Percentiles rank a stretch among this genome's conserved stretches.
Evolutionary conservation across 2,888 invertebrate genomes (phyloP).

Genomic region (Pseudanteris insignis): DNA sequence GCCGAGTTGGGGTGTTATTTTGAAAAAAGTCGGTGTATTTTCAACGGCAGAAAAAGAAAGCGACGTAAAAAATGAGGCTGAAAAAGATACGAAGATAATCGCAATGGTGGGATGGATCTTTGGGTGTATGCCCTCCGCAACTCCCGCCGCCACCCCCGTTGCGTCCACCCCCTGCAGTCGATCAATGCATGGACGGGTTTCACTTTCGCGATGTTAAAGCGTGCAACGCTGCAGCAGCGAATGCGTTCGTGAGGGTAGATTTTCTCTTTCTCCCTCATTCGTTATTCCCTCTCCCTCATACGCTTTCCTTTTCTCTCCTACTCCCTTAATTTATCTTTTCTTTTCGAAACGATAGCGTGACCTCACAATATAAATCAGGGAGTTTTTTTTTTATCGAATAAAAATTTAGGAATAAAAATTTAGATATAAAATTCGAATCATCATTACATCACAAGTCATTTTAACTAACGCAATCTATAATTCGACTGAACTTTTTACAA

Average conservation of each 20-base stretch:
- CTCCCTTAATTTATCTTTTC: background rate
- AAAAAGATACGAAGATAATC: slow-evolving; percentile 22
- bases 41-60: background rate
- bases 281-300: too few species aligned
- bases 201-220: slow-evolving; percentile 66
- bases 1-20: too few species aligned
- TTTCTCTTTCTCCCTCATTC: slow-evolving; percentile 12
- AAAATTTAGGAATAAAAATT: too few species aligned
- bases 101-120: slow-evolving; percentile 52
- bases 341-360: slow-evolving; percentile 16
- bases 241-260: slow-evolving; percentile 45
- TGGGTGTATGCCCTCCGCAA: slow-evolving; percentile 56
- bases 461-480: too few species aligned
- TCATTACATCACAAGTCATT: too few species aligned
- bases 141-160: slow-evolving; percentile 59
- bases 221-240: slow-evolving; percentile 55
- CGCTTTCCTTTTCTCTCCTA: slow-evolving; percentile 5
- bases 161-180: slow-evolving; percentile 67
- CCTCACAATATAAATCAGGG: slow-evolving; percentile 27
- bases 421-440: too few species aligned
- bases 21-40: background rate
- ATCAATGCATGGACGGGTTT: slow-evolving; percentile 67
- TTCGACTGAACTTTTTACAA: too few species aligned
- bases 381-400: slow-evolving; percentile 1
- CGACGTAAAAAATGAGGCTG: slow-evolving; percentile 4